These are phyloP conservation scores for Channa maculata DNA, from an alignment of 2,113 vertebrate species.

Conservation along the genomic window DNA sequence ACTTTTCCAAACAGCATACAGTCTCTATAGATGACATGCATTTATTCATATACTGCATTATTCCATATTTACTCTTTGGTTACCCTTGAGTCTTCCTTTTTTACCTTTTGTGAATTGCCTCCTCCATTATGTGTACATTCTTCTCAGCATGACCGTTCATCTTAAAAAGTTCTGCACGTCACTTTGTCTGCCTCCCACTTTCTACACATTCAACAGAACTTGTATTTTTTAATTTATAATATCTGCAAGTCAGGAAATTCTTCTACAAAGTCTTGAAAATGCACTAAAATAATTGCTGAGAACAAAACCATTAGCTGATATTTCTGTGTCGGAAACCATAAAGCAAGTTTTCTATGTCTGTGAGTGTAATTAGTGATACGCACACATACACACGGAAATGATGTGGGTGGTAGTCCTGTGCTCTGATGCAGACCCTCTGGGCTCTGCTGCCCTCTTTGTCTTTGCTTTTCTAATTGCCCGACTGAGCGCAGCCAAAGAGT, in stretches of 20 bases:
- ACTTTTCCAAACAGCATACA: neutral
- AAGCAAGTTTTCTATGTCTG: neutral
- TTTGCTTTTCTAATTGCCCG: constrained; percentile 68
- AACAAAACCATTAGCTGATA: neutral
- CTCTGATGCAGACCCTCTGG: constrained; percentile 52
- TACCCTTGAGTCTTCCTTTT: neutral
- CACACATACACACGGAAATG: neutral
- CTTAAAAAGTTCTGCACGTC: neutral
- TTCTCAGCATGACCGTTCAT: neutral
- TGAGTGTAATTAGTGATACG: constrained; percentile 12
- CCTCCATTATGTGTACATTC: neutral
- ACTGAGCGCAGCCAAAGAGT: constrained; percentile 47
- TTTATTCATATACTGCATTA: constrained; percentile 2
- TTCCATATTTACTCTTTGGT: constrained; percentile 8
- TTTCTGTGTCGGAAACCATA: constrained; percentile 4
- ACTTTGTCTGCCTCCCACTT: neutral
- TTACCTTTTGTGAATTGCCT: neutral
- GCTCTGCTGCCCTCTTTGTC: constrained; percentile 68
- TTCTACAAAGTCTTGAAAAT: too few relatives aligned
- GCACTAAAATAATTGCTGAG: neutral
- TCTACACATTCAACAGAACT: neutral
- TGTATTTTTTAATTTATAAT: too few relatives aligned
- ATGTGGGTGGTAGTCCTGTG: constrained; percentile 10
- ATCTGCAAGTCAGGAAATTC: too few relatives aligned
- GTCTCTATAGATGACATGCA: neutral